Evolutionary conservation across 1,140 invertebrate genomes (phyloP).

Genomic region (Caenorhabditis elegans): DNA sequence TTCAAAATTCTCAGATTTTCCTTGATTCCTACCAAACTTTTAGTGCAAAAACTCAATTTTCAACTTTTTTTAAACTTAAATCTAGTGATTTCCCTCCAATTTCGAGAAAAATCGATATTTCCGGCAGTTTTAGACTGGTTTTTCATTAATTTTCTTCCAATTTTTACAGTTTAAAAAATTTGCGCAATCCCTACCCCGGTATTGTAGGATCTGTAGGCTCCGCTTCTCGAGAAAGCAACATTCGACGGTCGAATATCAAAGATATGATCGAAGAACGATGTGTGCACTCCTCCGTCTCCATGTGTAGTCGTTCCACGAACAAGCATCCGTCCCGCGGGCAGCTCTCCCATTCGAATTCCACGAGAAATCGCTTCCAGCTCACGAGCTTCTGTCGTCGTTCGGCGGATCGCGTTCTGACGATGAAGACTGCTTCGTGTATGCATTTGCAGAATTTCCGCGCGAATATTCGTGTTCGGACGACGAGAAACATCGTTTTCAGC

Average conservation of each 20-base stretch:
- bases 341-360: neutral
- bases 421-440: neutral
- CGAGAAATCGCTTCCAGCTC: neutral
- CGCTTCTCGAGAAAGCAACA: neutral
- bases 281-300: neutral
- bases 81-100: no score
- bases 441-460: neutral
- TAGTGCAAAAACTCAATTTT: no score
- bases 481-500: neutral
- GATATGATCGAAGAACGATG: conserved; percentile 10
- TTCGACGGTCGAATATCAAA: neutral
- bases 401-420: conserved; percentile 1
- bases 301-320: neutral
- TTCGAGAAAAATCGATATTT: no score
- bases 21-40: no score
- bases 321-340: neutral
- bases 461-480: neutral
- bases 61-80: no score
- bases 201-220: neutral
- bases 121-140: no score
- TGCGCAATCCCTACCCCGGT: neutral
- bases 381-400: neutral
- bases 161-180: no score
- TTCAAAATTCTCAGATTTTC: no score
- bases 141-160: no score